Evolutionary conservation across 2,888 invertebrate species (phyloP).

Genomic region (Lissocephala sabroskyi): DNA sequence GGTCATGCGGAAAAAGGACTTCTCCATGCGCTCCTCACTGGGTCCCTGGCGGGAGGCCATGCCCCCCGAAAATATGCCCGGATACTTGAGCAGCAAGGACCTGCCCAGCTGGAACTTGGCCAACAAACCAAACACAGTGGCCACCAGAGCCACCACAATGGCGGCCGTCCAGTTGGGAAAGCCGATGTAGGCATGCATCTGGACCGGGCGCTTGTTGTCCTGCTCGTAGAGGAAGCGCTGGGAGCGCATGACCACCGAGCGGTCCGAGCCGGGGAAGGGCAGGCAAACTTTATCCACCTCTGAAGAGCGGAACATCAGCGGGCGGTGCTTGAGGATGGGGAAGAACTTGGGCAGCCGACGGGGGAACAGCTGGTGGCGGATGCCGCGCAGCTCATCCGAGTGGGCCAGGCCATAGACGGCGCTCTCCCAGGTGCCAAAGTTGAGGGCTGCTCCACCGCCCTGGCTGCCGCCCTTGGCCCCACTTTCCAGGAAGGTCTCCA

Average conservation of each 20-base stretch:
- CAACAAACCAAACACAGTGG: slow-evolving; percentile 77
- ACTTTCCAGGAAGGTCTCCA: slow-evolving; percentile 79
- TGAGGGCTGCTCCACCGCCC: slow-evolving; percentile 74
- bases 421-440: slow-evolving; percentile 94
- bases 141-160: slow-evolving; percentile 75
- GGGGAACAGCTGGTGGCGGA: slow-evolving; percentile 81
- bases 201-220: slow-evolving; percentile 82
- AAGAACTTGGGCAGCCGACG: slow-evolving; percentile 77
- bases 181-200: slow-evolving; percentile 83
- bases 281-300: slow-evolving; percentile 77
- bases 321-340: slow-evolving; percentile 77
- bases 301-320: slow-evolving; percentile 74
- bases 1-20: slow-evolving; percentile 78
- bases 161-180: slow-evolving; percentile 75
- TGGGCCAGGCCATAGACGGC: slow-evolving; percentile 84
- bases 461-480: slow-evolving; percentile 60
- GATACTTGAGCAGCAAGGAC: slow-evolving; percentile 79
- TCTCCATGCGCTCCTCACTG: slow-evolving; percentile 76
- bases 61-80: slow-evolving; percentile 82
- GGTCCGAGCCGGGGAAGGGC: slow-evolving; percentile 89
- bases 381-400: slow-evolving; percentile 76
- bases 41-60: slow-evolving; percentile 80
- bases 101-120: slow-evolving; percentile 78
- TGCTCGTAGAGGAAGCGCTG: slow-evolving; percentile 83
- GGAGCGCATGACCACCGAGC: slow-evolving; percentile 85